These are phyloP conservation scores for Nycticebus coucang DNA, from an alignment of 2,113 vertebrate genomes.

Conservation along the genomic window DNA sequence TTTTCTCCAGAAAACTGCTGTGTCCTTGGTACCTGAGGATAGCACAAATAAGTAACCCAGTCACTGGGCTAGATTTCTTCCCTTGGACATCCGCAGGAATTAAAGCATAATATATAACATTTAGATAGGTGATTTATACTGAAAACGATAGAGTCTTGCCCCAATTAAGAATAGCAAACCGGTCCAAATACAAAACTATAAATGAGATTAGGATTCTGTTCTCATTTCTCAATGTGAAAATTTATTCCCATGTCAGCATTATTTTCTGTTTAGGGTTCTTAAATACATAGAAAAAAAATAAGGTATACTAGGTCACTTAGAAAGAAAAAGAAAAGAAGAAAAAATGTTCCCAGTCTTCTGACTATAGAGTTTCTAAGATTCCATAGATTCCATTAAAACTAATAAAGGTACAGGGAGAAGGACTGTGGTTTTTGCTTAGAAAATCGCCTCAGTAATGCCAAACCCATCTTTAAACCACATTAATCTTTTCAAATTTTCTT, in stretches of 20 bases:
- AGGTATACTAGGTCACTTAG: constrained; percentile 33
- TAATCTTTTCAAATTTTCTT: constrained; percentile 74
- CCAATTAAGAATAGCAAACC: constrained; percentile 61
- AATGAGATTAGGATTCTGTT: constrained; percentile 65
- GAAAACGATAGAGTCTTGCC: constrained; percentile 46
- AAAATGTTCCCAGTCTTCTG: neutral
- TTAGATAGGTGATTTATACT: constrained; percentile 31
- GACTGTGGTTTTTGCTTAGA: neutral
- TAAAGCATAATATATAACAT: constrained; percentile 6
- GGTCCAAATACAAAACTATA: constrained; percentile 48
- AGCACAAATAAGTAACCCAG: neutral
- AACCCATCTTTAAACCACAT: constrained; percentile 65
- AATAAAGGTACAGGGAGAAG: neutral
- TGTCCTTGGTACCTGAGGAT: neutral
- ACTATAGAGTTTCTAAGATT: neutral
- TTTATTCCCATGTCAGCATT: constrained; percentile 32
- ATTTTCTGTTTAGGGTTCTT: constrained; percentile 58
- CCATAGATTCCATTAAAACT: neutral
- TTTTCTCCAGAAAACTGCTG: neutral
- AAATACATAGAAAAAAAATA: constrained; percentile 40
- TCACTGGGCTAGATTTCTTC: neutral
- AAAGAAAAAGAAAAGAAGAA: constrained; percentile 35
- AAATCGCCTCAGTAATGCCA: constrained; percentile 56
- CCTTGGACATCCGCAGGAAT: neutral
- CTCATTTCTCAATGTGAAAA: constrained; percentile 67